These are phyloP conservation scores for Engystomops pustulosus DNA, from an alignment of 2,113 vertebrate species.

Conservation along the genomic window DNA sequence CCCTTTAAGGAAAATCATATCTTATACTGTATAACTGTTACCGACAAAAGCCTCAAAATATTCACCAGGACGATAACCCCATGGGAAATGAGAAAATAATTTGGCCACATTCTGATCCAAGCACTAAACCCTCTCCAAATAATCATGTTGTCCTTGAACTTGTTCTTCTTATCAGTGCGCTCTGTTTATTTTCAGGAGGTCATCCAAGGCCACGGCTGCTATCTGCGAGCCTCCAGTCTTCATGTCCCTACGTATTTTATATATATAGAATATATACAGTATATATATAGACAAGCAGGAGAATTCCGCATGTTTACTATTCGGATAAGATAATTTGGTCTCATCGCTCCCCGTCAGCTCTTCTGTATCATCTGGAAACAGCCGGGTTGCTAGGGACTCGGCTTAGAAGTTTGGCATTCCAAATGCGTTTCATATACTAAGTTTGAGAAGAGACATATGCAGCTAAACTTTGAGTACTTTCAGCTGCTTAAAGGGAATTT, in stretches of 20 bases:
- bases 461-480: not conserved
- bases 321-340: conserved; percentile 2
- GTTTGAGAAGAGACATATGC: not conserved
- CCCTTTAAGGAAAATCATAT: too few species aligned
- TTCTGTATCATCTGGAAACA: conserved; percentile 38
- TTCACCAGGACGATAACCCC: not conserved
- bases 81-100: not conserved
- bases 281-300: not conserved
- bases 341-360: conserved; percentile 16
- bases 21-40: too few species aligned
- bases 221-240: not conserved
- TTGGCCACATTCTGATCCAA: not conserved
- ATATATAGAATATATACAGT: too few species aligned
- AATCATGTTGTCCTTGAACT: conserved; percentile 8
- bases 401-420: not conserved
- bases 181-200: conserved; percentile 13
- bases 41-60: too few species aligned
- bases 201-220: conserved; percentile 1
- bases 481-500: not conserved
- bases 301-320: conserved; percentile 1
- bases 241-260: too few species aligned
- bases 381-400: conserved; percentile 1
- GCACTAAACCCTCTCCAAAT: not conserved
- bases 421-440: not conserved
- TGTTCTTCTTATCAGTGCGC: not conserved